Conservation (phyloP, 2,113 vertebrate species). For the Semicossyphus pulcher region DNA sequence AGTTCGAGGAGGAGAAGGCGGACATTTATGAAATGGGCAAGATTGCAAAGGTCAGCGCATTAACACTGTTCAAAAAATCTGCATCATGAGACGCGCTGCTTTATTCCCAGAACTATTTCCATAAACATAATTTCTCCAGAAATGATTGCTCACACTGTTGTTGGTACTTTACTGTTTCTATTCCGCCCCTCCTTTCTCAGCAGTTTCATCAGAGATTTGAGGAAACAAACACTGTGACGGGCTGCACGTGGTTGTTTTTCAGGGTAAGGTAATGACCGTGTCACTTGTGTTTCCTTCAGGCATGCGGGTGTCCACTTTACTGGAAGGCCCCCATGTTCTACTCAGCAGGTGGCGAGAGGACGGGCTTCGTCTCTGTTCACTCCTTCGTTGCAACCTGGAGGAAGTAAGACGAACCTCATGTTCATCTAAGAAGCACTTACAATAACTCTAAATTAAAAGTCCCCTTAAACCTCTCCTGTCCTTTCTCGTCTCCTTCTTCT, state of each 20-base stretch:
- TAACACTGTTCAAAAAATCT: too few species aligned
- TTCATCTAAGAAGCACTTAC: too few species aligned
- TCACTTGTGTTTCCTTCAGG: constrained; percentile 79
- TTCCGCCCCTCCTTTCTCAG: background rate
- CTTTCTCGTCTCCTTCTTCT: background rate
- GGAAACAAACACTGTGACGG: constrained; percentile 12
- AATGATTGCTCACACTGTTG: too few species aligned
- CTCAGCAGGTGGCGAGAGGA: constrained; percentile 92
- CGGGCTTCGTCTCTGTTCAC: constrained; percentile 92
- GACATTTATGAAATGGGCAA: constrained; percentile 96
- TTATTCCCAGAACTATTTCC: too few species aligned
- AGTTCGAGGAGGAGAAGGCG: constrained; percentile 94
- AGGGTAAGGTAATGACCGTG: background rate
- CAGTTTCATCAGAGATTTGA: background rate
- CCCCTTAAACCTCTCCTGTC: too few species aligned
- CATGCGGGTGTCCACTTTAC: constrained; percentile 94
- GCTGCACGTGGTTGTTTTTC: background rate
- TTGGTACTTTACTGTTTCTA: background rate
- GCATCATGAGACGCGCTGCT: too few species aligned
- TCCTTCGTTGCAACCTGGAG: constrained; percentile 94
- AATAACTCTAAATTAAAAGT: too few species aligned
- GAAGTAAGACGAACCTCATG: constrained; percentile 85
- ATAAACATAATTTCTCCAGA: too few species aligned
- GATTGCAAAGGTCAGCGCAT: constrained; percentile 90
- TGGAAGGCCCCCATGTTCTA: constrained; percentile 97